Base-by-base conservation (phyloP, 2,797 vertebrate species). In the Aythya fuligula region DNA sequence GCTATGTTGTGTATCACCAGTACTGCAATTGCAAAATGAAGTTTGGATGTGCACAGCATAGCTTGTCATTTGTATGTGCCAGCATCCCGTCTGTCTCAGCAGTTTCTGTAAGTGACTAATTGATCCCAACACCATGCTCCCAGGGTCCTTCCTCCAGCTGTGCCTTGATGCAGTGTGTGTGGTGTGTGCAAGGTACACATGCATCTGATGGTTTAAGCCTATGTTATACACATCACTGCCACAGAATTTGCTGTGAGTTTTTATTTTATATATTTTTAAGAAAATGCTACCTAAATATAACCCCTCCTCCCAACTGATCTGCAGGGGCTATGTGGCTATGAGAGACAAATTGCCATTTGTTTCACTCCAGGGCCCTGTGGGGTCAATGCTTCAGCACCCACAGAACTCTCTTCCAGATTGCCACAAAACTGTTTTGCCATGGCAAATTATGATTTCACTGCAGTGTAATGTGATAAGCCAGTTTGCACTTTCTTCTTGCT, bases 111-210 rank as follows among this genome's bases (percentile, higher is more conserved):
- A 90, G 67, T 60, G 80, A 22, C 39, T 71, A 54, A 43, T 19
- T 75, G 21, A 34, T 58, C 9, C 20, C 61, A 86, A 70, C 54
- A 54, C 36, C 36, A n/a, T 12, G 5, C 0, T 18, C 57, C 79
- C 61, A 38, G 77, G 11, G 9, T 69, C 72, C 28, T 84, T 90
- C 16, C 56, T 88, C 14, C 7, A 9, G 69, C 43, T 73, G 17
- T 87, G 7, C 51, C 27, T 32, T 47, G 20, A 28, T 45, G 34
- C 56, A 32, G 21, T 38, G 30, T 3, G 3, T 43, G 38, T 36
- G 45, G 11, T n/a, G 24, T 0, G 1, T 13, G 56, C 13, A 38
- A n/a, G 16, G 22, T 86, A 2, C 27, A 5, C 7, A 8, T 19
- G 12, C 1, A 1, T 47, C 14, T 62, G 20, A 47, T 78, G 32